Base-by-base conservation (phyloP, 2,888 invertebrate genomes). In the Exephanes ischioxanthus region DNA sequence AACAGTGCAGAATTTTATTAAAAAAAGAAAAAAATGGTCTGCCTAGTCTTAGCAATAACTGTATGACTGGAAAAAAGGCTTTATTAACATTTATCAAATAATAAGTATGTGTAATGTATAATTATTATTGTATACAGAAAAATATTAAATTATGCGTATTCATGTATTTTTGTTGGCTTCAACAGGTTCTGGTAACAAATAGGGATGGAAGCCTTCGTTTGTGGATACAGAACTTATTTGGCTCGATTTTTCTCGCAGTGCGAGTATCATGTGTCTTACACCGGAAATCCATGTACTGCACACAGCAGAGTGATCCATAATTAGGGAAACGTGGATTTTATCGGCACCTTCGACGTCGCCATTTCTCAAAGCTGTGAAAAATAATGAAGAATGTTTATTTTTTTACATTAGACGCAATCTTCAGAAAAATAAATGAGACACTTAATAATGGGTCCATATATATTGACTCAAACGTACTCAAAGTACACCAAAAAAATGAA, bases 231-330 rank as follows among this genome's bases (percentile, higher is more conserved):
- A n/a, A 71, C 7, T 55, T 7, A 45, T 11, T 70, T 68, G 19
- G 7, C 45, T 68, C 33, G 67, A 79, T 80, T 90, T 90, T 22
- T 87, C 89, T 70, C 91, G 91, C 26, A 93, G 85, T 87, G 89
- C 91, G 78, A 92, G 94, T 83, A 96, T 95, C 0, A 96, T 93
- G 83, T 96, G 95, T 89, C 96, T 95, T 41, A 96, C 94, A 61
- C 95, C 96, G 0, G 96, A 95, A 95, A 96, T 96, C 96, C 96
- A 96, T 1, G 94, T 94, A 70, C 95, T 95, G 0, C 96, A 96
- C 9, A 94, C 91, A 83, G 95, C 94, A 0, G 95, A 95, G 93
- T 96, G 94, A 84, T 95, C 95, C 87, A 96, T 95, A 95, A 96
- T 96, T 22, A 96, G 91, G 0, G 94, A 94, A 89, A 95, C 93